Base-by-base conservation (phyloP, 2,888 invertebrate species). In the Salticus scenicus region DNA sequence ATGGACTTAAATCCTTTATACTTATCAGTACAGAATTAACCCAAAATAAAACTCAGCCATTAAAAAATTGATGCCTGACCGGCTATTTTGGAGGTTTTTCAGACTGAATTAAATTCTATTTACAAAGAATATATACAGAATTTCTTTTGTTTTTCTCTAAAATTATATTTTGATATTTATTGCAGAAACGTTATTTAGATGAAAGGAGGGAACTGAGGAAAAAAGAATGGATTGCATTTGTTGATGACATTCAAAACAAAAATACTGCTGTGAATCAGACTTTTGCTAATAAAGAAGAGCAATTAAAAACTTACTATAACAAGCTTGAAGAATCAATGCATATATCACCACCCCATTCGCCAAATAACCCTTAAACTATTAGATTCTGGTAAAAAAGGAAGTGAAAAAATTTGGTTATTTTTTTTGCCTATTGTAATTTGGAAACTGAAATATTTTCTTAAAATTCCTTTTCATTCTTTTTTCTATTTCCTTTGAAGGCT, bases 241-340 rank as follows among this genome's bases (percentile, higher is more conserved):
- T 95, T 91, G 94, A 94, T 93, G 94, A 95, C 91, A 94, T 96
- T 92, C 94, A 94, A 90, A 93, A 94, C 89, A 94, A 94, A 90
- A 96, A 95, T 91, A 92, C 93, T 89, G 93, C 94, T 90, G 94
- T 96, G 88, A 95, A 96, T 90, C 93, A 94, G 90, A 94, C 94
- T 57, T 96, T 95, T 92, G 94, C 94, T 90, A 94, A 94, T 90
- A 95, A 96, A 91, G 95, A 96, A 92, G 94, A 94, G 90, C 94
- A 96, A 91, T 92, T 96, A 5, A 92, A 93, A 88, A 94, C 94
- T 88, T 94, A 95, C 89, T 96, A 96, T 91, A 92, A 93, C 81
- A 94, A 95, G 90, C 92, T 96, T 74, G 95, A 96, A 90, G 93
- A 94, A 88, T 95, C 95, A 90, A 63, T 87, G 71, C 87, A 87